phyloP scores from a whole-genome alignment of 53 echinoderm and acorn worm species.

The Holothuria scabra region DNA sequence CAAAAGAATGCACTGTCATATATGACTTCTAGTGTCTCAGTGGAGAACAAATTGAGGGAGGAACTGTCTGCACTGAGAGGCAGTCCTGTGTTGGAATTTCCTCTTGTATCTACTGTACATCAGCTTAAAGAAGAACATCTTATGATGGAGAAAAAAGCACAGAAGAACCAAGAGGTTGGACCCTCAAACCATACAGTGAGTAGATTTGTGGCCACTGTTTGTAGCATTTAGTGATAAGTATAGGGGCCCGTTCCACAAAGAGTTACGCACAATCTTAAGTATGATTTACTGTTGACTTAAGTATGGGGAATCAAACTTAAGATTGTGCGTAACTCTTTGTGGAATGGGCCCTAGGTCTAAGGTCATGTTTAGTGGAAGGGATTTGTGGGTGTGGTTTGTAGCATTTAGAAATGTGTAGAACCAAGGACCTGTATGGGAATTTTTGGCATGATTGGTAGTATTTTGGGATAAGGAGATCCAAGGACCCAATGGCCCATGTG shows the following conservation, averaged over 20 bases:
- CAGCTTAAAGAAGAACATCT: conserved; percentile 2
- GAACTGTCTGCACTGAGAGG: neutral
- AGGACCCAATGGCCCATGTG: too few relatives aligned
- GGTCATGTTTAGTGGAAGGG: too few relatives aligned
- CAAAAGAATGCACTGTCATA: neutral
- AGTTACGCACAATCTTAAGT: too few relatives aligned
- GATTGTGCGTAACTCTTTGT: too few relatives aligned
- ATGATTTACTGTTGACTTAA: too few relatives aligned
- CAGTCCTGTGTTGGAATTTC: neutral
- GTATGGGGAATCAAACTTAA: too few relatives aligned
- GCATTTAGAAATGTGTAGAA: conserved; percentile 56
- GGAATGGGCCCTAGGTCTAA: too few relatives aligned
- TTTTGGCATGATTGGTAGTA: too few relatives aligned
- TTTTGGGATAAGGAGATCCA: too few relatives aligned
- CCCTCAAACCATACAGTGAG: too few relatives aligned
- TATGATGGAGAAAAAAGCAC: conserved; percentile 12
- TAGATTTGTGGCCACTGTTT: neutral
- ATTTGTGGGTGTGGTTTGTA: too few relatives aligned
- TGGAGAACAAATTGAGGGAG: conserved; percentile 42
- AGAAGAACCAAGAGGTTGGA: neutral
- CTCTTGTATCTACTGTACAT: conserved; percentile 50
- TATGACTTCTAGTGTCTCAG: conserved; percentile 45
- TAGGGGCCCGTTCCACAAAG: too few relatives aligned
- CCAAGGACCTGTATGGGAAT: neutral
- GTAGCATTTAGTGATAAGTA: conserved; percentile 4